Evolutionary conservation across 2,113 vertebrate species (phyloP), one percentile per base, ranked within the genome.

Genomic region (Malurus alboscapulatus): DNA sequence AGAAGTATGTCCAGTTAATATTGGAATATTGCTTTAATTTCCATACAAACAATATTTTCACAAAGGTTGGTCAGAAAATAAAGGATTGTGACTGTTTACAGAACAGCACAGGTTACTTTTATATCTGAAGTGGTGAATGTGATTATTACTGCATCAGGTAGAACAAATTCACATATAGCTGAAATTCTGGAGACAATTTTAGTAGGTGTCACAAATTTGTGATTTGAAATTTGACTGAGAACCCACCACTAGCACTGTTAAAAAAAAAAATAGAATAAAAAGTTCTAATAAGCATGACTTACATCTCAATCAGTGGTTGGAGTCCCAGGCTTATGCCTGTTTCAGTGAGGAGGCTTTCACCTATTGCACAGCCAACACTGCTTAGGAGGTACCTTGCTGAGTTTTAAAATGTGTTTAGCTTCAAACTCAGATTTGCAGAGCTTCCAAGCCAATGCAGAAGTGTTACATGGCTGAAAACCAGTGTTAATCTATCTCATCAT

Each of bases 381-480:
- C n/a, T 68, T 75, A 38, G 69, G 17, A 36, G 26, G 25, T 68
- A 14, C 45, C 7, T 87, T 47, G 53, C 17, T 72, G 62, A 24
- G 34, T 51, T 45, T 55, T 75, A 53, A 53, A 63, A 57, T 5
- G 1, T 58, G 47, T 4, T 12, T 15, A 13, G 21, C 8, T 53
- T 78, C 40, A 55, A 40, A 53, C 32, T 48, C 0, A 0, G 21
- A 29, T 40, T 61, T 69, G 0, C 0, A 27, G 50, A 83, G 47
- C 29, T 71, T 45, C 36, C 53, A 32, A 72, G 40, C 32, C 48
- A 14, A 10, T 84, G 38, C 27, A 57, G 36, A 54, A 75, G 27
- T 55, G 16, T 61, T 42, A 20, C 1, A 1, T 84, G 44, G 25
- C 40, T 84, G 12, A 66, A 67, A 55, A 58, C 8, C 42, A 24